These are phyloP conservation scores for Murina feae DNA, from an alignment of 2,113 vertebrate species.

Conservation along the genomic window DNA sequence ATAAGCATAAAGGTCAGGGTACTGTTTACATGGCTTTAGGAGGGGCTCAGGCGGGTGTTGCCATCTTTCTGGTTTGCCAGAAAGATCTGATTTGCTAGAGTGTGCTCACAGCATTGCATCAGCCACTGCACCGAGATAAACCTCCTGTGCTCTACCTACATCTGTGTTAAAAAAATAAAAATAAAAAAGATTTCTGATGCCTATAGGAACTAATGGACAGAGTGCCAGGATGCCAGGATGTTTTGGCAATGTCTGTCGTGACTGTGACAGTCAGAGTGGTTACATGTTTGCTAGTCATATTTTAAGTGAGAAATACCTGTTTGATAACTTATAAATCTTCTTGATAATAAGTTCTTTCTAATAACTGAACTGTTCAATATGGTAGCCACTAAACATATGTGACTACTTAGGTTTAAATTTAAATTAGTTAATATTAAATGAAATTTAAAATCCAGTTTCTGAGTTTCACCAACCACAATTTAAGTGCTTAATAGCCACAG, in stretches of 20 bases:
- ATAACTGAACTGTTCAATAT: background rate
- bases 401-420: background rate
- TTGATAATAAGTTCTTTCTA: background rate
- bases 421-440: background rate
- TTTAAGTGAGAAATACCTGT: background rate
- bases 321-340: background rate
- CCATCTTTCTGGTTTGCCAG: too few relatives aligned
- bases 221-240: rapidly evolving
- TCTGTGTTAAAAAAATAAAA: background rate
- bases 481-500: background rate
- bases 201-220: background rate
- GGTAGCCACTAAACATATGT: background rate
- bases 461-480: background rate
- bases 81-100: too few relatives aligned
- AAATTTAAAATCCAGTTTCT: background rate
- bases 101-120: too few relatives aligned
- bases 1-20: too few relatives aligned
- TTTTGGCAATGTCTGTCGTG: background rate
- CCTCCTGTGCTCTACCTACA: too few relatives aligned
- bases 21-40: too few relatives aligned
- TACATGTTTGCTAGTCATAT: background rate
- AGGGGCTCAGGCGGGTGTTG: too few relatives aligned
- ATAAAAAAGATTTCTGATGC: background rate
- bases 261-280: background rate
- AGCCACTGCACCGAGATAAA: too few relatives aligned